A percentile compares a stretch with the other conserved stretches of the same genome.
Evolutionary conservation across 2,113 vertebrate species (phyloP).

Genomic region (Pluvialis apricaria): DNA sequence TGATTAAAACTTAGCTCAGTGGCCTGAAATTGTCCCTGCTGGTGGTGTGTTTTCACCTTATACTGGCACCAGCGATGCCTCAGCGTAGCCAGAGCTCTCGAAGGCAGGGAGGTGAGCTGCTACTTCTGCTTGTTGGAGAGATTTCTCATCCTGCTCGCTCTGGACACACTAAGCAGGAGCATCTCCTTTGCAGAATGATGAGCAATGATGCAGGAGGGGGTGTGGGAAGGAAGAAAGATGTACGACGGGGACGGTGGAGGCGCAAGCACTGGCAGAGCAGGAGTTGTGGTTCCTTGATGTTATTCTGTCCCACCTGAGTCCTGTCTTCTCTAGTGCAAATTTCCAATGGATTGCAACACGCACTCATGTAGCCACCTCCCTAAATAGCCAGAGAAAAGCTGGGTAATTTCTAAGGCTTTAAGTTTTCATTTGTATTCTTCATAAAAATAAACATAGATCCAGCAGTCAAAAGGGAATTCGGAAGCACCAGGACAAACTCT

Average conservation of each 20-base stretch:
- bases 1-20: neutral
- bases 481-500: neutral
- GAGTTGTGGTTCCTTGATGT: neutral
- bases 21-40: neutral
- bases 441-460: neutral
- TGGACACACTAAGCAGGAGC: neutral
- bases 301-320: neutral
- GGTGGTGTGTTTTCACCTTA: neutral
- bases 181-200: neutral
- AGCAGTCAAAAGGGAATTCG: neutral
- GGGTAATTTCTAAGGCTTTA: neutral
- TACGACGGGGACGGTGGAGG: neutral
- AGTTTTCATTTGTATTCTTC: neutral
- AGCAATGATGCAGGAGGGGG: neutral
- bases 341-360: neutral
- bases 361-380: neutral
- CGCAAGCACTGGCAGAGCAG: neutral
- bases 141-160: accelerated
- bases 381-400: neutral
- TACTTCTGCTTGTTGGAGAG: neutral
- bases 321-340: neutral
- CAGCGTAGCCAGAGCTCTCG: accelerated
- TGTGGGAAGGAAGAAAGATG: neutral
- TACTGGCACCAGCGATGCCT: neutral
- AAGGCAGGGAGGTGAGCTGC: neutral